Base-by-base conservation (phyloP, 2,888 invertebrate species). In the Drosophila rubida region DNA sequence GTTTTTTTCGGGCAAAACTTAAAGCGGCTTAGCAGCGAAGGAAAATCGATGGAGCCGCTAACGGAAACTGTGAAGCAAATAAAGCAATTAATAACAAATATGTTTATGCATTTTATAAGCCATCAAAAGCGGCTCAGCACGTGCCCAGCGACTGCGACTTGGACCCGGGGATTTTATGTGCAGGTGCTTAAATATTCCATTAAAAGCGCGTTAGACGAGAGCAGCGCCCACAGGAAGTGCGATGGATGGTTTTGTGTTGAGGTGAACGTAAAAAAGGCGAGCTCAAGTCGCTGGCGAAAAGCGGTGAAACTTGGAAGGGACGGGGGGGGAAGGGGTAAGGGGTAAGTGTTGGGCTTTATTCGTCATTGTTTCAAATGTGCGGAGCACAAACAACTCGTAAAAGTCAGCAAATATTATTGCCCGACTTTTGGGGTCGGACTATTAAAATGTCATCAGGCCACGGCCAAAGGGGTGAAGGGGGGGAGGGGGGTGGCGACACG, bases 401-500 rank as follows among this genome's bases (percentile, higher is more conserved):
- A 78, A 69, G 59, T 80, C 57, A 69, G 84, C 73, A 80, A 80
- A 83, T 80, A 76, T 83, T 83, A 80, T 80, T 68, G 84, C 80
- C 67, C 39, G 63, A 48, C 66, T 58, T 1, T 81, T 53, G 53
- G 80, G 65, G 58, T 68, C 44, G 64, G 55, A 67, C 85, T 79
- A 84, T 81, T 81, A 81, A 81, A 81, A 81, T 84, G 80, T 84
- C 80, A 81, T 81, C 77, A 79, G 65, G 48, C 44, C 8, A n/a
- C n/a, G n/a, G 42, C n/a, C 45, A 30, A 39, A 30, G 48, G 51
- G 65, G 37, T 22, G n/a, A 32, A 32, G 46, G 41, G 41, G 32
- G 42, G 14, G 30, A 2, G 9, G 42, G 54, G 46, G 63, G 57
- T 63, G 55, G 62, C 57, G 57, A 41, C 44, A 72, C 80, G 69